phyloP scores from a whole-genome alignment of 2,797 vertebrate genomes.

The Xyrichtys novacula region DNA sequence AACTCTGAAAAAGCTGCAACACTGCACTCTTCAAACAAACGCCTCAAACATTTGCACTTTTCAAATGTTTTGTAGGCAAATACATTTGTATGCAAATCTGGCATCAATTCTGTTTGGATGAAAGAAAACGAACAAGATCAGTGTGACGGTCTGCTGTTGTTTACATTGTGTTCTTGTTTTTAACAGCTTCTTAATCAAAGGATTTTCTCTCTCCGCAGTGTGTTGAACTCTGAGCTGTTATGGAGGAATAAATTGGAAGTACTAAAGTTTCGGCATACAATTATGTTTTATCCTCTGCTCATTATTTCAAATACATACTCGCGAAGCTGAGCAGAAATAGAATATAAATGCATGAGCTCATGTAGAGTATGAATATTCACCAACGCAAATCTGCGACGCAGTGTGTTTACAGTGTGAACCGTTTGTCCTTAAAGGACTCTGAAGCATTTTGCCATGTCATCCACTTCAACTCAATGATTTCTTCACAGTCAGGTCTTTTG shows the following conservation, averaged over 20 bases:
- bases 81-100: slow-evolving; percentile 71
- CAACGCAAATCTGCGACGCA: slow-evolving; percentile 15
- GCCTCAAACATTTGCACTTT: slow-evolving; percentile 65
- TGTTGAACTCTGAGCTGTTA: slow-evolving; percentile 71
- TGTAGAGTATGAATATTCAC: slow-evolving; percentile 3
- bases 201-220: slow-evolving; percentile 56
- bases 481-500: slow-evolving; percentile 61
- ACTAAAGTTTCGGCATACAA: slow-evolving; percentile 62
- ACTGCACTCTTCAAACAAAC: slow-evolving; percentile 64
- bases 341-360: slow-evolving; percentile 31
- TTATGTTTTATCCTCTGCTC: slow-evolving; percentile 74
- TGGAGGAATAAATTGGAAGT: slow-evolving; percentile 73
- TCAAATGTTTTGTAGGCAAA: slow-evolving; percentile 61
- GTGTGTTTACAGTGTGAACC: slow-evolving; percentile 2
- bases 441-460: slow-evolving; percentile 51
- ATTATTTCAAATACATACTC: slow-evolving; percentile 67
- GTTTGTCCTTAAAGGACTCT: slow-evolving; percentile 50
- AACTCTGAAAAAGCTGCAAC: slow-evolving; percentile 57
- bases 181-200: slow-evolving; percentile 76
- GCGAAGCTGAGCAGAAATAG: slow-evolving; percentile 27
- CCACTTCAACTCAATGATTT: slow-evolving; percentile 63
- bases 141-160: slow-evolving; percentile 67
- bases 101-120: slow-evolving; percentile 68
- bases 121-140: slow-evolving; percentile 61
- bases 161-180: slow-evolving; percentile 74